phyloP scores from a whole-genome alignment of 2,797 vertebrate species.

The Halcyon leucocephala region DNA sequence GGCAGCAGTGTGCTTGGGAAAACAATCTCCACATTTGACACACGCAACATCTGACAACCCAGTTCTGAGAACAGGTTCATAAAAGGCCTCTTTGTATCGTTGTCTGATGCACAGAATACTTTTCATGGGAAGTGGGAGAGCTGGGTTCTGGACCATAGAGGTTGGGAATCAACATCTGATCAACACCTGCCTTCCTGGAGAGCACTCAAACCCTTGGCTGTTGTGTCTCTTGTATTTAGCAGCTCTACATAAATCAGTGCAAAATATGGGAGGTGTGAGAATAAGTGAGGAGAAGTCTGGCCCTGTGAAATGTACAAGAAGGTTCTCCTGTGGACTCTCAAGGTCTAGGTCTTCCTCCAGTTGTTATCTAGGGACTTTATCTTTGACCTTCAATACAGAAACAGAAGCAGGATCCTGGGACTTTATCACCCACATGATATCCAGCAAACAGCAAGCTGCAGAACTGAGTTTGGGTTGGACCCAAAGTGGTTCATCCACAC shows the following conservation, averaged over 20 bases:
- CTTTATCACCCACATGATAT: background rate
- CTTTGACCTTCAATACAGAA: background rate
- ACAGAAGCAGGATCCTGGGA: background rate
- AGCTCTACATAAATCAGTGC: background rate
- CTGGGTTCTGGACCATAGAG: background rate
- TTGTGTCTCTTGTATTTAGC: background rate
- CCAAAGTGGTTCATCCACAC: background rate
- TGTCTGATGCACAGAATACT: background rate
- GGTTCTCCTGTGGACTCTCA: background rate
- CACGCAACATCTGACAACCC: background rate
- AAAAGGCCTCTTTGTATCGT: background rate
- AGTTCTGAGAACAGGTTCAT: background rate
- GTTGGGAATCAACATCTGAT: background rate
- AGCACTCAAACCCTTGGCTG: background rate
- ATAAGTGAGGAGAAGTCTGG: background rate
- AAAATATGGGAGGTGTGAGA: background rate
- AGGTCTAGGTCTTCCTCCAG: background rate
- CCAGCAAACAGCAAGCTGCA: background rate
- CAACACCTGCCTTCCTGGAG: background rate
- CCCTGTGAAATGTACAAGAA: rapidly evolving
- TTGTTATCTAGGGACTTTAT: background rate
- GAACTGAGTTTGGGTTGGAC: background rate
- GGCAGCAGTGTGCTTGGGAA: background rate
- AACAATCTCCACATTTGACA: background rate
- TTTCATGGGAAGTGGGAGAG: background rate